phyloP scores from a whole-genome alignment of 2,888 invertebrate species.

The Tolmerus cingulatus region DNA sequence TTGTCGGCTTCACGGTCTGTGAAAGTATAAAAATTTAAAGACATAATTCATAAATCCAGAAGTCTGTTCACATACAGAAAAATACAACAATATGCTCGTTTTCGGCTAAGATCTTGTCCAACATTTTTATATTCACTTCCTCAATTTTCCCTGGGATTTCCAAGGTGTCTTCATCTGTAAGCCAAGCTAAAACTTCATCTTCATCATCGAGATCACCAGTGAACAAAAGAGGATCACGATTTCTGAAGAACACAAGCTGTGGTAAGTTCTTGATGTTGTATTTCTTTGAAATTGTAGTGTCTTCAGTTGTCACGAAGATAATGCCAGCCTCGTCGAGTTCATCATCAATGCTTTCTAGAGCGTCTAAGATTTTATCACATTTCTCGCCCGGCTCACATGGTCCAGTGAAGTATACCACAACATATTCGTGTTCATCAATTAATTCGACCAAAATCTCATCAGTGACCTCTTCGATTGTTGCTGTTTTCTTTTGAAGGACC shows the following conservation, averaged over 20 bases:
- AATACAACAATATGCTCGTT: conserved; percentile 91
- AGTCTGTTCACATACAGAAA: conserved; percentile 76
- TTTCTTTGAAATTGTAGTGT: conserved; percentile 80
- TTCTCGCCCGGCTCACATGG: conserved; percentile 87
- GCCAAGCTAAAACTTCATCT: conserved; percentile 89
- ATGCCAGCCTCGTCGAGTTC: conserved; percentile 92
- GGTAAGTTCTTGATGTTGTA: conserved; percentile 86
- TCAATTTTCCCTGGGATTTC: conserved; percentile 93
- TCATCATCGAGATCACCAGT: conserved; percentile 88
- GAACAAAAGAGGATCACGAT: conserved; percentile 86
- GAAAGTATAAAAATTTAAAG: neutral
- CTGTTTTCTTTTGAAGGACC: conserved; percentile 84
- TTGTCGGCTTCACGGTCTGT: conserved; percentile 89
- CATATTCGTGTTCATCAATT: conserved; percentile 90
- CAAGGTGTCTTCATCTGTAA: conserved; percentile 88
- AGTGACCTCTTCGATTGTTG: conserved; percentile 93
- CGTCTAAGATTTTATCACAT: conserved; percentile 84
- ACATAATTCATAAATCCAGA: neutral
- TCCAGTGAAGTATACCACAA: conserved; percentile 92
- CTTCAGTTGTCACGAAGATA: conserved; percentile 92
- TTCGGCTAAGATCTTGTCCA: conserved; percentile 87
- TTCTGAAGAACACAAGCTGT: conserved; percentile 87
- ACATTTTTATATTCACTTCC: conserved; percentile 88
- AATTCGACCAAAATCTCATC: conserved; percentile 87
- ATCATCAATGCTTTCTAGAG: conserved; percentile 91